These are phyloP conservation scores for Stomorhina lunata DNA, from an alignment of 2,888 invertebrate genomes.

Conservation along the genomic window DNA sequence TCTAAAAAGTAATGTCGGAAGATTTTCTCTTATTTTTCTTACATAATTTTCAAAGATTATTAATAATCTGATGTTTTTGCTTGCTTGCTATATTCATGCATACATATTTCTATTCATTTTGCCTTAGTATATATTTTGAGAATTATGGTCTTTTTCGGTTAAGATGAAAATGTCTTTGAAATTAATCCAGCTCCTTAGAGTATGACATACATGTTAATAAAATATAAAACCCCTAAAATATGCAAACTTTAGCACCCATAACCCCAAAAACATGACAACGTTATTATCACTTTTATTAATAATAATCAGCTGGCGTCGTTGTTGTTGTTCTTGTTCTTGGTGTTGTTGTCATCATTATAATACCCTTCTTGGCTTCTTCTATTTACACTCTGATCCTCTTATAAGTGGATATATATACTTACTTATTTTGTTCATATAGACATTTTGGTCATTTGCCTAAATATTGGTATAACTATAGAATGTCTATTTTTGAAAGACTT, in stretches of 20 bases:
- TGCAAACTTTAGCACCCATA: constrained; percentile 41
- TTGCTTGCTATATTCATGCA: background rate
- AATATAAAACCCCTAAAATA: constrained; percentile 36
- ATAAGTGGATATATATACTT: background rate
- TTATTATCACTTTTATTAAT: constrained; percentile 60
- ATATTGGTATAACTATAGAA: too few species aligned
- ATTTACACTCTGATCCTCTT: constrained; percentile 17
- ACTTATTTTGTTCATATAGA: too few species aligned
- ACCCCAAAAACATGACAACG: constrained; percentile 54
- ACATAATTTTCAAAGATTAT: constrained; percentile 7
- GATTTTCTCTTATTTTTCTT: background rate
- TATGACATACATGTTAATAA: constrained; percentile 7
- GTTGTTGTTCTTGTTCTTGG: too few species aligned
- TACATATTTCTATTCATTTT: constrained; percentile 3
- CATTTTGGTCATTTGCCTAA: too few species aligned
- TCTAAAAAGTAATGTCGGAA: background rate
- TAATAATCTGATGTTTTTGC: constrained; percentile 20
- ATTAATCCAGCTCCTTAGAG: constrained; percentile 18
- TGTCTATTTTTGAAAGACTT: too few species aligned
- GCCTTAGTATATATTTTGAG: background rate
- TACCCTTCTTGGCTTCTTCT: constrained; percentile 28
- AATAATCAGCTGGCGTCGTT: constrained; percentile 49
- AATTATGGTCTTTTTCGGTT: background rate
- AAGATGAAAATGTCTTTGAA: background rate
- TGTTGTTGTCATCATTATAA: constrained; percentile 49